phyloP scores from a whole-genome alignment of 2,113 vertebrate species.

The Lamprotornis superbus region DNA sequence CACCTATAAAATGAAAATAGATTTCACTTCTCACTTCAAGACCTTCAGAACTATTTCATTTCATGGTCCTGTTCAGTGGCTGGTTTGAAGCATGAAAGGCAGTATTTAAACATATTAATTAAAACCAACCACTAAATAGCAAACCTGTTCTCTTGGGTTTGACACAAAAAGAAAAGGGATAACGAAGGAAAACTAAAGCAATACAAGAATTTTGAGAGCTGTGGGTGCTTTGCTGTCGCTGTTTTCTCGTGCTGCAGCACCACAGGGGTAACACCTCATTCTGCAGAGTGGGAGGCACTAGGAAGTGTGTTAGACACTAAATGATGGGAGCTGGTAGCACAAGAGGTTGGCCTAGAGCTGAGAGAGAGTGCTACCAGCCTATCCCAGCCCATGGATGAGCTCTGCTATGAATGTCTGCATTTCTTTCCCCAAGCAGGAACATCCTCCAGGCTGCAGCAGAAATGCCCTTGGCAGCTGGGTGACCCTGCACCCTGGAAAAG shows the following conservation, averaged over 20 bases:
- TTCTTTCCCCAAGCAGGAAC: not conserved
- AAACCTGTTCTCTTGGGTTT: not conserved
- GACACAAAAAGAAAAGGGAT: not conserved
- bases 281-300: fast-evolving
- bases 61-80: not conserved
- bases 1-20: not conserved
- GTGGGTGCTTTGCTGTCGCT: not conserved
- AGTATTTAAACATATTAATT: not conserved
- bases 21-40: not conserved
- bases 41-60: not conserved
- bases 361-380: fast-evolving
- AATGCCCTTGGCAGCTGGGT: not conserved
- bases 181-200: not conserved
- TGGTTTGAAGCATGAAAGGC: not conserved
- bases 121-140: not conserved
- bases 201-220: not conserved
- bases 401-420: not conserved
- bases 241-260: not conserved
- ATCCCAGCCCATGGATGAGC: not conserved
- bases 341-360: fast-evolving
- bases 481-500: fast-evolving
- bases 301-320: not conserved
- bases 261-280: fast-evolving
- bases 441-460: not conserved
- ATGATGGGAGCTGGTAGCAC: not conserved